phyloP scores from a whole-genome alignment of 2,888 invertebrate genomes.

The Agonopterix arenella region DNA sequence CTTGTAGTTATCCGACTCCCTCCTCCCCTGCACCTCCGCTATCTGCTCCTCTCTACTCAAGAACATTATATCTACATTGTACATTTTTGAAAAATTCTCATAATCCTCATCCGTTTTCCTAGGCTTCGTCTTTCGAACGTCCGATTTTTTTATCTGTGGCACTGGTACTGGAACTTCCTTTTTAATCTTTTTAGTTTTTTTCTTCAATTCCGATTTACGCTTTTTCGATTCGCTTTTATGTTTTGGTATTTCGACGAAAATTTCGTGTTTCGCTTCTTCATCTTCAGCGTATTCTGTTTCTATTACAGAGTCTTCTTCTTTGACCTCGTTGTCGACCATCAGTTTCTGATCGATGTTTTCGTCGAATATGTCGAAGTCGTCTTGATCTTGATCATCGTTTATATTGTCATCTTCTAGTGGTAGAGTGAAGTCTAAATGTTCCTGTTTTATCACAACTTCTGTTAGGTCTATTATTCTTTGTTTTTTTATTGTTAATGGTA shows the following conservation, averaged over 20 bases:
- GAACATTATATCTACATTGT: constrained; percentile 12
- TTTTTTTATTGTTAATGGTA: constrained; percentile 7
- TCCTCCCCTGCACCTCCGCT: constrained; percentile 11
- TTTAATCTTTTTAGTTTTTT: constrained; percentile 7
- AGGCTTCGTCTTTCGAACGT: constrained; percentile 7
- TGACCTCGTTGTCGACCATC: constrained; percentile 4
- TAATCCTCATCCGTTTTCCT: constrained; percentile 16
- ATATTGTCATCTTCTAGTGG: constrained; percentile 4
- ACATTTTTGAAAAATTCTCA: constrained; percentile 9
- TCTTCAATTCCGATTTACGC: constrained; percentile 2
- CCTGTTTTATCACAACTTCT: constrained; percentile 5
- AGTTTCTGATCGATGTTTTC: not conserved
- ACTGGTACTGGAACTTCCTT: constrained; percentile 4
- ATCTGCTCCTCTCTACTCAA: constrained; percentile 13
- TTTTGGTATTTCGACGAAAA: constrained; percentile 7
- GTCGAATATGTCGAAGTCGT: constrained; percentile 5
- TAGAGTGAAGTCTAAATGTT: not conserved
- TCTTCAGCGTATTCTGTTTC: constrained; percentile 2
- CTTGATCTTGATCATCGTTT: constrained; percentile 4
- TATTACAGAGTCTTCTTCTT: constrained; percentile 5
- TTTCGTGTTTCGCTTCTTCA: constrained; percentile 7
- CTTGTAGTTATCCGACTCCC: constrained; percentile 12
- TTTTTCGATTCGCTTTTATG: constrained; percentile 8
- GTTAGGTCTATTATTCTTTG: constrained; percentile 5
- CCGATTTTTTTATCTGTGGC: constrained; percentile 6